Evolutionary conservation across 2,797 vertebrate genomes (phyloP), one percentile per base, ranked within the genome.

Genomic region (Loris lydekkerianus): DNA sequence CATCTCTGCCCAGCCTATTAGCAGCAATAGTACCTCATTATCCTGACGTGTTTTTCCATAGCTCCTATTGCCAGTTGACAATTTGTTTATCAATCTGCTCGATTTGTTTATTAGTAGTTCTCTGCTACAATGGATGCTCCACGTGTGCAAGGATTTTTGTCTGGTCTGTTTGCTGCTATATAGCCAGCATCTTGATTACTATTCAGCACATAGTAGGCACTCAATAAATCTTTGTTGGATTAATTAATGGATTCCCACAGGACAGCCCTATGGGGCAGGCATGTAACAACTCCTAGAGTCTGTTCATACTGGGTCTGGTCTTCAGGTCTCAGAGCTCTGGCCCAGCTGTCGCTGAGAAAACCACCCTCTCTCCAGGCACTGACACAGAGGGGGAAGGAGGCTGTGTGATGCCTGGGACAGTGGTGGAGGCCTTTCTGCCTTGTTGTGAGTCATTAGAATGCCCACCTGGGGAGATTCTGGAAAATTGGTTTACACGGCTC

Each of bases 371-470:
- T 75, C 53, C 27, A 23, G 31, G 49, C 0, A 13, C 58, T 95
- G 87, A 92, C 95, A 82, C 92, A 89, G 77, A 96, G 43, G 89
- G 86, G 86, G 86, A 86, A 89, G 96, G 95, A 96, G 93, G 88
- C 87, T 97, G 84, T 97, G 97, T 97, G 97, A 98, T 97, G 90
- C 96, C 90, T 96, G 80, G 96, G 93, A 97, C 97, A n/a, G 86
- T 94, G 72, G 92, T 96, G 89, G 88, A 97, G 95, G 97, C 97
- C 97, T 97, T 97, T 91, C 96, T 97, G 93, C 97, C 97, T 98
- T 98, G 97, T 98, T 97, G 97, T 63, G 94, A 98, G 97, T 98
- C 98, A 96, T 98, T 97, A 98, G 97, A 97, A 98, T 97, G 93
- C 95, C 96, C 97, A 97, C 97, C 95, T 98, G 96, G 98, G 97